phyloP scores from a whole-genome alignment of 2,888 invertebrate species.

The Ametastegia equiseti region DNA sequence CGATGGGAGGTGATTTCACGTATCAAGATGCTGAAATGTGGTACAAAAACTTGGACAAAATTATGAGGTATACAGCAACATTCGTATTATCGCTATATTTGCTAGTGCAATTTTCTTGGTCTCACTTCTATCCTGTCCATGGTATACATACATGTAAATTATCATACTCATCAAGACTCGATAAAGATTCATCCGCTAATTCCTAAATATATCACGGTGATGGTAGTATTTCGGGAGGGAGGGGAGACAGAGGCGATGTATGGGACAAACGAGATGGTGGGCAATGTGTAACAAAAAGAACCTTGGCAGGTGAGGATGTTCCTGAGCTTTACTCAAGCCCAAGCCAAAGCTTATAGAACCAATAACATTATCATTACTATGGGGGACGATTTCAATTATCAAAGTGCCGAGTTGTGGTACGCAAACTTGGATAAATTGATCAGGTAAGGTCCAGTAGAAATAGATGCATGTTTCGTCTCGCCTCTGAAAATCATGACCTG shows the following conservation, averaged over 20 bases:
- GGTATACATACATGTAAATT: neutral
- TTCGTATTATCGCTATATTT: neutral
- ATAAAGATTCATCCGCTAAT: no score
- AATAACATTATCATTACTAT: slow-evolving; percentile 92
- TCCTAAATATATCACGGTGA: no score
- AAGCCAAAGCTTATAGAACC: slow-evolving; percentile 79
- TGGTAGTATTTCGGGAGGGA: no score
- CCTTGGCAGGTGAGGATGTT: slow-evolving; percentile 79
- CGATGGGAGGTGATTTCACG: slow-evolving; percentile 96
- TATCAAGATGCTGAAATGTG: slow-evolving; percentile 89
- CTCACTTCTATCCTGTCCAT: neutral
- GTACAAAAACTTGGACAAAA: slow-evolving; percentile 90
- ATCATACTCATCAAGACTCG: no score
- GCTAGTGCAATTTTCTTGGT: neutral
- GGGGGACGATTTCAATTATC: slow-evolving; percentile 96
- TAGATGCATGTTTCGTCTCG: no score
- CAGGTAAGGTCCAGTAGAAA: slow-evolving; percentile 69
- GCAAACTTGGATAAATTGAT: slow-evolving; percentile 93
- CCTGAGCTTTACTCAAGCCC: slow-evolving; percentile 77
- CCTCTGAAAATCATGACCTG: no score
- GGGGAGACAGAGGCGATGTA: neutral
- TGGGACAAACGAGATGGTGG: neutral
- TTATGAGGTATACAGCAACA: slow-evolving; percentile 82
- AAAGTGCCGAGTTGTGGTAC: slow-evolving; percentile 87
- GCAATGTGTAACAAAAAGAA: neutral